Evolutionary conservation across 1,140 invertebrate genomes (phyloP).

Genomic region (Bathynomus jamesi): DNA sequence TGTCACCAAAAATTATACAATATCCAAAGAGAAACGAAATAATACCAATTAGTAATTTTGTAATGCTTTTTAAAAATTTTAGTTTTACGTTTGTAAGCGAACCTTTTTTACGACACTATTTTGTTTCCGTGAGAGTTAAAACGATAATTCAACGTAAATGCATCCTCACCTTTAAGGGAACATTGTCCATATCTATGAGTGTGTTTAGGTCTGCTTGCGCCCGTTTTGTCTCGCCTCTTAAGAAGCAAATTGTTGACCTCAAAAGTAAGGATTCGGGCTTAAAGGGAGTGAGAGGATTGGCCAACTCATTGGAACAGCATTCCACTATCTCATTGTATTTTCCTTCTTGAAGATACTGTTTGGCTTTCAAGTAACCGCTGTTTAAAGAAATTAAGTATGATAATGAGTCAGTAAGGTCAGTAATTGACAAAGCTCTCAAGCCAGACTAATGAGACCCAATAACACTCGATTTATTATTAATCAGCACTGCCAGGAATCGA

Average conservation of each 20-base stretch:
- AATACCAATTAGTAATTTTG: too few relatives aligned
- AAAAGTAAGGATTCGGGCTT: conserved; percentile 56
- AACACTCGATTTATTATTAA: too few relatives aligned
- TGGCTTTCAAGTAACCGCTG: conserved; percentile 58
- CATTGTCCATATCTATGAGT: conserved; percentile 53
- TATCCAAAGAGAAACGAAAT: too few relatives aligned
- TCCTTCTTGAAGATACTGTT: conserved; percentile 56
- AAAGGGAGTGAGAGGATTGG: conserved; percentile 21
- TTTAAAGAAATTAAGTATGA: conserved; percentile 23
- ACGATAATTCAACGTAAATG: too few relatives aligned
- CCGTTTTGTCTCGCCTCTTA: conserved; percentile 61
- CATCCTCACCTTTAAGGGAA: conserved; percentile 48
- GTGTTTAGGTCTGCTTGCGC: conserved; percentile 61
- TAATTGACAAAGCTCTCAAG: too few relatives aligned
- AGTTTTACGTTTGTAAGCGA: too few relatives aligned
- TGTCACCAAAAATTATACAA: too few relatives aligned
- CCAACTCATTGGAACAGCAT: conserved; percentile 69
- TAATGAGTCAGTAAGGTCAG: too few relatives aligned
- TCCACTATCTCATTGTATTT: conserved; percentile 69
- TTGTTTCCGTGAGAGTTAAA: too few relatives aligned
- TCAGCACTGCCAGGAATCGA: too few relatives aligned
- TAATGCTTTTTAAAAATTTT: too few relatives aligned
- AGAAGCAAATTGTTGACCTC: conserved; percentile 70
- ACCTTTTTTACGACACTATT: too few relatives aligned
- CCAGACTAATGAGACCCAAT: neutral